Evolutionary conservation across 2,888 invertebrate species (phyloP).

Genomic region (Lordiphosa andalusiaca): DNA sequence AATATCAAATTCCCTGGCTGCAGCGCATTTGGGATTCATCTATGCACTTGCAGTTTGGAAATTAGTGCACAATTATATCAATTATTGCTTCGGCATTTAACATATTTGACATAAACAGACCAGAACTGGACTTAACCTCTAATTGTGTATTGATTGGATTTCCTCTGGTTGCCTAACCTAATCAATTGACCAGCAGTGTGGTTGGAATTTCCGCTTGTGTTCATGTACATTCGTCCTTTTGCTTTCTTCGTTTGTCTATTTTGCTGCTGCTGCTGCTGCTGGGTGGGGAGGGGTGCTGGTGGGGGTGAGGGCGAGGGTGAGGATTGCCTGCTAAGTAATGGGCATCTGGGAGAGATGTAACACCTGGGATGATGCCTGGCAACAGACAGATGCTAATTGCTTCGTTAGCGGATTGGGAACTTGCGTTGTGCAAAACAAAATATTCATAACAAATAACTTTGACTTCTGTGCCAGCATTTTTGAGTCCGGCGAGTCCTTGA

Average conservation of each 20-base stretch:
- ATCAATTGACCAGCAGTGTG: constrained; percentile 13
- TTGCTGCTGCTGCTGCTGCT: not conserved
- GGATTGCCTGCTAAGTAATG: constrained; percentile 2
- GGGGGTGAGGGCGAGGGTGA: too few relatives aligned
- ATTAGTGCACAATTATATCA: too few relatives aligned
- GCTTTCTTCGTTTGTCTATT: constrained; percentile 3
- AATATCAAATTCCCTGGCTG: too few relatives aligned
- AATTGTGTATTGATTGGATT: too few relatives aligned
- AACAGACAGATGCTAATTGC: constrained; percentile 52
- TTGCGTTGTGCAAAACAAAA: constrained; percentile 36
- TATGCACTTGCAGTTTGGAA: too few relatives aligned
- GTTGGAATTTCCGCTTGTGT: constrained; percentile 37
- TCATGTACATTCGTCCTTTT: constrained; percentile 18
- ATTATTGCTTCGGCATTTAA: too few relatives aligned
- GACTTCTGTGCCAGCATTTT: constrained; percentile 31
- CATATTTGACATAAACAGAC: too few relatives aligned
- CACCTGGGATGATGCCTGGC: constrained; percentile 14
- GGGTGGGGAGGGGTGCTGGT: constrained; percentile 6
- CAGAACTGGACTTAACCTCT: too few relatives aligned
- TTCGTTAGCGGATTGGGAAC: constrained; percentile 61
- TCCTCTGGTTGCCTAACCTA: constrained; percentile 5
- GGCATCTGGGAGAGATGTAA: constrained; percentile 5
- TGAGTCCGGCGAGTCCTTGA: constrained; percentile 23
- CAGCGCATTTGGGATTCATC: too few relatives aligned
- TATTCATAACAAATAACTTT: constrained; percentile 4